A percentile compares a stretch with the other conserved stretches of the same genome.
Conservation (phyloP, 2,888 invertebrate species). For the Horisme vitalbata region DNA sequence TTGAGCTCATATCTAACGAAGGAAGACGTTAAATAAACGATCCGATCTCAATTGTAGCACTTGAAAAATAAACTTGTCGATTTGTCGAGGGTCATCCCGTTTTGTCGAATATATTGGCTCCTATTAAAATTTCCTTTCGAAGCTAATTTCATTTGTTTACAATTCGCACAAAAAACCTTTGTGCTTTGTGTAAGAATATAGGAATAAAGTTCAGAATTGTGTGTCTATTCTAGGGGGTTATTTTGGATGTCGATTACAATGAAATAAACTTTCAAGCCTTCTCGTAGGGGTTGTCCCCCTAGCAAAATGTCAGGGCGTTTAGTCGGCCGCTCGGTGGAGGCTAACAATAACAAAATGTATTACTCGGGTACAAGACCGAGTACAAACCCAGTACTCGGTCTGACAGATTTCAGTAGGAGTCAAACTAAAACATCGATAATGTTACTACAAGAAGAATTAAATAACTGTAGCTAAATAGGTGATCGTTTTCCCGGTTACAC, state of each 20-base stretch:
- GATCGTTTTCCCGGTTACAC: too few relatives aligned
- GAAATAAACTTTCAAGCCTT: conserved; percentile 15
- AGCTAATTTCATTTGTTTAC: conserved; percentile 34
- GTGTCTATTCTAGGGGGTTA: background rate
- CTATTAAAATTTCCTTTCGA: conserved; percentile 47
- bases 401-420: background rate
- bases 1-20: conserved; percentile 54
- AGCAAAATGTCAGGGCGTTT: conserved; percentile 17
- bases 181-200: conserved; percentile 1
- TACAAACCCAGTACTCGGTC: conserved; percentile 1
- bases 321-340: conserved; percentile 10
- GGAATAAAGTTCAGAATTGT: conserved; percentile 1
- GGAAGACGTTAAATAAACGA: conserved; percentile 44
- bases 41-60: conserved; percentile 41
- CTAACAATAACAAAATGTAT: conserved; percentile 7
- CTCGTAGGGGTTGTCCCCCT: conserved; percentile 2
- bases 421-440: too few relatives aligned
- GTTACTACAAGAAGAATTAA: too few relatives aligned
- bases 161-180: conserved; percentile 17
- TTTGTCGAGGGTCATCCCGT: conserved; percentile 49
- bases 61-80: conserved; percentile 56
- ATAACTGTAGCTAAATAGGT: too few relatives aligned
- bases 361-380: background rate
- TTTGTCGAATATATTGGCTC: conserved; percentile 53
- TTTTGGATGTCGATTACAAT: conserved; percentile 14